Conservation (phyloP, 2,113 vertebrate genomes). For the Nansenia antarctica region DNA sequence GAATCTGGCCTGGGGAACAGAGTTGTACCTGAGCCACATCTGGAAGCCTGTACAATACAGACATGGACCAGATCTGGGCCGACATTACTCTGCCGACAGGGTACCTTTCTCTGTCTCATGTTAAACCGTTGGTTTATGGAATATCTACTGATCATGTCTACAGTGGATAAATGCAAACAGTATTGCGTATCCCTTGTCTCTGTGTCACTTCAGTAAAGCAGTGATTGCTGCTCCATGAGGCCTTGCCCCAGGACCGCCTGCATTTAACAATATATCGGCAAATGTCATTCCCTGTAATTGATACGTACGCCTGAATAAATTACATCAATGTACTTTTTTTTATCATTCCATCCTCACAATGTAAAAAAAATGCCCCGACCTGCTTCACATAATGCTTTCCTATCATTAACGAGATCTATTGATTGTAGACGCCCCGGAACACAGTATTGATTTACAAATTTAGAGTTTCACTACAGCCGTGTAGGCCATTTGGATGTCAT, state of each 20-base stretch:
- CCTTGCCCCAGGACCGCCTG: not conserved
- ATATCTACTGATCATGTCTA: not conserved
- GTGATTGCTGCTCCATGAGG: not conserved
- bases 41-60: no score
- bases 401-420: slow-evolving; percentile 63
- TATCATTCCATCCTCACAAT: slow-evolving; percentile 39
- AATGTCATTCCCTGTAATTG: slow-evolving; percentile 30
- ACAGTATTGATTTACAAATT: slow-evolving; percentile 69
- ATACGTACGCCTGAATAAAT: slow-evolving; percentile 51
- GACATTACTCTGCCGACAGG: no score
- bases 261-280: slow-evolving; percentile 19
- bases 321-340: slow-evolving; percentile 35
- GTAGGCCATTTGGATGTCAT: slow-evolving; percentile 60
- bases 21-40: no score
- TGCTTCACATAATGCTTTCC: slow-evolving; percentile 54
- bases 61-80: no score
- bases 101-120: no score
- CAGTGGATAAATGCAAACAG: not conserved
- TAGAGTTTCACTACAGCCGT: slow-evolving; percentile 54
- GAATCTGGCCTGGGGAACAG: no score
- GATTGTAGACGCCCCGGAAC: slow-evolving; percentile 39
- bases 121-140: no score
- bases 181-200: not conserved
- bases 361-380: slow-evolving; percentile 29
- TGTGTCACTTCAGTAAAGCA: slow-evolving; percentile 11